These are phyloP conservation scores for Melospiza georgiana DNA, from an alignment of 2,113 vertebrate genomes.

Conservation along the genomic window DNA sequence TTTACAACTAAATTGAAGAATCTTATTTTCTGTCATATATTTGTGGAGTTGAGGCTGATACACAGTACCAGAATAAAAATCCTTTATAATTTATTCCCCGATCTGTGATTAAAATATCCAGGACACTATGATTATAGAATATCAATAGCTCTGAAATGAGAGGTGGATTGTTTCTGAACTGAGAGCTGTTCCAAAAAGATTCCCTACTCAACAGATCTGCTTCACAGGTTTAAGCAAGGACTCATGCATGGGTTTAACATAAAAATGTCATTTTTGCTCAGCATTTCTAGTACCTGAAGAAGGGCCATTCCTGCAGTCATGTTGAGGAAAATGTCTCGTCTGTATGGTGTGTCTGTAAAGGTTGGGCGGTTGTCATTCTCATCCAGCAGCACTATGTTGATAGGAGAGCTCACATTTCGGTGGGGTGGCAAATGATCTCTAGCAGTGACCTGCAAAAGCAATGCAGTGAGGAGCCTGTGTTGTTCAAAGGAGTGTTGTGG, in stretches of 20 bases:
- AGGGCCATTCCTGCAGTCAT: conserved; percentile 74
- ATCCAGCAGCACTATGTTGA: conserved; percentile 72
- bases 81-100: background rate
- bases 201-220: background rate
- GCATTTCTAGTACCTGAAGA: conserved; percentile 69
- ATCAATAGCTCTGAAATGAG: background rate
- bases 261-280: background rate
- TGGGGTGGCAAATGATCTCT: conserved; percentile 52
- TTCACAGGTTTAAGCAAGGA: background rate
- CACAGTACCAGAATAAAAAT: background rate
- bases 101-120: background rate
- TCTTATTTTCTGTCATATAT: background rate
- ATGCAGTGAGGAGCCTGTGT: background rate
- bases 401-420: background rate
- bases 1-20: background rate
- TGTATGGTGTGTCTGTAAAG: conserved; percentile 64
- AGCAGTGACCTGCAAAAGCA: conserved; percentile 70
- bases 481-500: background rate
- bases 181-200: background rate
- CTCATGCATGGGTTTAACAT: background rate
- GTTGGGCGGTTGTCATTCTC: conserved; percentile 81
- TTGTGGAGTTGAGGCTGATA: background rate
- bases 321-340: conserved; percentile 64
- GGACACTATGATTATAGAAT: background rate
- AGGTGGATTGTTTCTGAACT: background rate